Evolutionary conservation across 2,113 vertebrate species (phyloP).

Genomic region (Neodontobutis hainanensis): DNA sequence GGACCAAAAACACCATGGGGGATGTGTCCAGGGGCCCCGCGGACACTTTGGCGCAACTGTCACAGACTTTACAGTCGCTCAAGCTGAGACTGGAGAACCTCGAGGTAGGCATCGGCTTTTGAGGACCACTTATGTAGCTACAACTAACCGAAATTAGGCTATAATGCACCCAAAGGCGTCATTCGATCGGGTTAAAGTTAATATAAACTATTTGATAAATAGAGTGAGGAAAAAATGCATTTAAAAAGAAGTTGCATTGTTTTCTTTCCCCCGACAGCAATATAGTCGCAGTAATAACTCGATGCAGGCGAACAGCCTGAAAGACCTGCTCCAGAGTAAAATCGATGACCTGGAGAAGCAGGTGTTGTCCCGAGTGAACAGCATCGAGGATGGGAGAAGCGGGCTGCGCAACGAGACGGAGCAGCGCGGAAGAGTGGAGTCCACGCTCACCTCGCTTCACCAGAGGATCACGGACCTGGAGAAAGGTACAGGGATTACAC

Average conservation of each 20-base stretch:
- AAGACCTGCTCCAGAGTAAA: conserved; percentile 94
- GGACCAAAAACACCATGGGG: conserved; percentile 93
- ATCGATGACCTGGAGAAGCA: conserved; percentile 97
- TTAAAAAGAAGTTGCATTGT: neutral
- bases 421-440: conserved; percentile 93
- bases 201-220: neutral
- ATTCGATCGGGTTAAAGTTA: neutral
- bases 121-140: neutral
- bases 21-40: conserved; percentile 91
- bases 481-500: conserved; percentile 82
- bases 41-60: conserved; percentile 93
- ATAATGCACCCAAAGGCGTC: too few relatives aligned
- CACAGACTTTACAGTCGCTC: conserved; percentile 94
- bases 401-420: conserved; percentile 89
- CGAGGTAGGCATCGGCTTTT: conserved; percentile 82
- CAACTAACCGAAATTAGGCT: neutral
- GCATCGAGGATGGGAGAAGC: conserved; percentile 91
- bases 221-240: neutral
- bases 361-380: conserved; percentile 93
- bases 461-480: conserved; percentile 96
- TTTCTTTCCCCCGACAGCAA: conserved; percentile 75
- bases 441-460: conserved; percentile 92
- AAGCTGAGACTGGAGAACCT: conserved; percentile 94
- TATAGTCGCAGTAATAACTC: conserved; percentile 94
- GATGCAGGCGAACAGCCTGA: conserved; percentile 89